Base-by-base conservation (phyloP, 92 coral and sea anemone species). In the Porites cylindrica region DNA sequence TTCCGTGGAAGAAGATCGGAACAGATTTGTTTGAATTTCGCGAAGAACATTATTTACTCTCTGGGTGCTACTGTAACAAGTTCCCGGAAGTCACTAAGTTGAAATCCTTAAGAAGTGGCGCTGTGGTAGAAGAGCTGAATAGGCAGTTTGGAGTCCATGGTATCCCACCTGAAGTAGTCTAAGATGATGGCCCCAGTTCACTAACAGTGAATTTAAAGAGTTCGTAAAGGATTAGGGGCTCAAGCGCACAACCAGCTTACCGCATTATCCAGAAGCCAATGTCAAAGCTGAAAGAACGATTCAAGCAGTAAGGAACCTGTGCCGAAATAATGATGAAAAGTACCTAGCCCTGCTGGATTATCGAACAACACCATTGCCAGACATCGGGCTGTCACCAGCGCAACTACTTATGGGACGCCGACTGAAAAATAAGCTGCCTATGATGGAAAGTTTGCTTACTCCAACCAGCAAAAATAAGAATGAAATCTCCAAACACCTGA, bases 341-440 rank as follows among this genome's bases (percentile, higher is more conserved):
- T 61, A 84, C 61, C 73, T 77, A 8, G 88, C 92, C 24, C 32
- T 82, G 72, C 68, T 89, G 21, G 88, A 82, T 71, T 89, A 89
- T 72, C 62, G 85, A 24, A 24, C 26, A 24, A 24, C 26, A 24
- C 26, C 26, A 21, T 21, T 21, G 23, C 26, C 26, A 26, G 29
- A 26, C 29, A 26, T 26, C 29, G 1, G 29, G 1, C 1, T 26
- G 29, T 26, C 29, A 26, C 29, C 29, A 26, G 29, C 29, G 76
- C 29, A 85, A 24, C 51, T 82, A 17, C 80, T 89, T 29, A 89
- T 89, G 75, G 88, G 85, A 16, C 51, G 84, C 12, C 73, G 86
- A 21, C 79, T 81, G 51, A 52, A 78, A 29, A 80, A 80, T 62
- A 63, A 71, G 51, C 75, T 70, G 75, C 81, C 76, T 2, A 66